Base-by-base conservation (phyloP, 2,113 vertebrate species). In the Colistium nudipinnis region DNA sequence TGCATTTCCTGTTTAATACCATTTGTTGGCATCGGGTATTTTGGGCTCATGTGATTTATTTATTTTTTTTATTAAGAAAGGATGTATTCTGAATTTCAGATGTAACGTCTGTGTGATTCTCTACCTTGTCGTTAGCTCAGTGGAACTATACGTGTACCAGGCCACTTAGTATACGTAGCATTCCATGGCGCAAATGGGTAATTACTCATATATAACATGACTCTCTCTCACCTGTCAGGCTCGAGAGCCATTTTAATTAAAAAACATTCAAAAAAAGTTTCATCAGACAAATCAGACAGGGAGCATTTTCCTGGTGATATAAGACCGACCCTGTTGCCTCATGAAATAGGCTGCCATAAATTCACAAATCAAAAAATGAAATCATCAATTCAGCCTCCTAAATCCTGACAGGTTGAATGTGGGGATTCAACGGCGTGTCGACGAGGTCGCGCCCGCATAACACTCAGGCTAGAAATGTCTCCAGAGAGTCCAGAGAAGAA, bases 181-280 rank as follows among this genome's bases (percentile, higher is more conserved):
- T 8, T 19, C 30, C 10, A 27, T 30, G 11, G 28, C 1, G 33
- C 5, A 53, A 19, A 43, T 20, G 19, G 22, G 22, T n/a, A 41
- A 39, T 62, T 43, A 56, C 11, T 49, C 55, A 54, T 9, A 53
- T 33, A 16, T 62, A 51, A 76, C 51, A 33, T 33, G 31, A 20
- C 38, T 64, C 13, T 41, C n/a, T 54, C 27, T 36, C 24, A 54
- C 19, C 39, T 66, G 20, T 47, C 1, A 8, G 45, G 12, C 25
- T 44, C 43, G 13, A 10, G 20, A 52, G 4, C 0, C 28, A 17
- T 7, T 19, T 0, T 24, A 16, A 17, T 22, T 49, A 5, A 19
- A 43, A 2, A 7, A 16, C 9, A n/a, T n/a, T n/a, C n/a, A n/a
- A n/a, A n/a, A n/a, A n/a, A n/a, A n/a, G n/a, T n/a, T n/a, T n/a